phyloP scores from a whole-genome alignment of 1,140 invertebrate genomes.

The Carposina sasakii region DNA sequence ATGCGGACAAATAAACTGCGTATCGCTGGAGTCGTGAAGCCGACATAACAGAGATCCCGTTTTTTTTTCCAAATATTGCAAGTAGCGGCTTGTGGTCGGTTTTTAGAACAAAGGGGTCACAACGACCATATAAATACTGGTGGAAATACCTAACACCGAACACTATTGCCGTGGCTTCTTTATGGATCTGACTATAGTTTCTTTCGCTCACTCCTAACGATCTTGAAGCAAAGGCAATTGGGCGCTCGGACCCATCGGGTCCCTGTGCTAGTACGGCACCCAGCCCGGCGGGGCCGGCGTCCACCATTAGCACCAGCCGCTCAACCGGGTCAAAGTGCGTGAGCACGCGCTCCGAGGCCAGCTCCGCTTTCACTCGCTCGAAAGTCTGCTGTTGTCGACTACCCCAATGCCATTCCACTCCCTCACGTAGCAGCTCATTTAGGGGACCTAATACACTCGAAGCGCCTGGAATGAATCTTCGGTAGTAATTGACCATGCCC shows the following conservation, averaged over 20 bases:
- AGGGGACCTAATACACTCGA: constrained; percentile 42
- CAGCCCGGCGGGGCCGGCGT: constrained; percentile 33
- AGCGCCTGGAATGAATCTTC: constrained; percentile 61
- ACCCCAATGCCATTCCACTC: constrained; percentile 16
- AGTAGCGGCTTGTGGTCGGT: constrained; percentile 16
- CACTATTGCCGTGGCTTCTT: constrained; percentile 58
- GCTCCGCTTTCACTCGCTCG: constrained; percentile 20
- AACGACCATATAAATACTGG: constrained; percentile 39
- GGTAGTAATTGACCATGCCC: constrained; percentile 62
- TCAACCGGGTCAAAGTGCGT: constrained; percentile 42
- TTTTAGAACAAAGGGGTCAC: constrained; percentile 14
- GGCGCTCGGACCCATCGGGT: constrained; percentile 27
- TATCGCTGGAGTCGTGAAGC: constrained; percentile 7
- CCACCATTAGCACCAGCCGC: constrained; percentile 32
- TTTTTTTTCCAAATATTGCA: constrained; percentile 14
- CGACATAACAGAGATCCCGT: constrained; percentile 6
- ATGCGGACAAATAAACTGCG: constrained; percentile 19
- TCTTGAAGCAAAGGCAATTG: constrained; percentile 53
- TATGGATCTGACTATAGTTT: constrained; percentile 63
- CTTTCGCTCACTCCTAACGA: constrained; percentile 46
- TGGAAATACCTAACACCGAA: constrained; percentile 51
- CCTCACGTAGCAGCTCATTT: constrained; percentile 28
- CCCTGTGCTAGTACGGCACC: constrained; percentile 34
- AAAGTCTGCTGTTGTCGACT: constrained; percentile 27
- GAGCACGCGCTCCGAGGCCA: constrained; percentile 31